Evolutionary conservation across 2,888 invertebrate genomes (phyloP), one percentile per base, ranked within the genome.

Genomic region (Meteorus colon): DNA sequence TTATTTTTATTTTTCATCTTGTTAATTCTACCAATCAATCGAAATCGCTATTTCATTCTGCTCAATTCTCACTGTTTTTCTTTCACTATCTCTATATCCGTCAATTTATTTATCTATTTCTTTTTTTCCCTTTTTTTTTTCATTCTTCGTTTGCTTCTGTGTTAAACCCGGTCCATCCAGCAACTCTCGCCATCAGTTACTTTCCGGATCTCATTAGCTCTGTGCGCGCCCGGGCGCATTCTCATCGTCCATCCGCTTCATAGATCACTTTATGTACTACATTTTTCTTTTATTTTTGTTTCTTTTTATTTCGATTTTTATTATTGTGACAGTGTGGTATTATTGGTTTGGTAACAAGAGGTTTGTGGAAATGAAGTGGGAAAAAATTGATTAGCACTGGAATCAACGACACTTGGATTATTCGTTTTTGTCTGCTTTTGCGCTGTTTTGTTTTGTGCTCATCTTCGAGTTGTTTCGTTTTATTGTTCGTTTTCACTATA

Each of bases 361-460:
- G 77, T 81, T 80, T 78, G 78, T 78, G 76, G 74, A 76, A 78
- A 80, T 79, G 79, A 79, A 80, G 77, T 78, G 77, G 77, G 80
- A 19, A 81, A 81, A 81, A 83, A 82, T 81, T 80, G 81, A 82
- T 82, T 82, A 81, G 70, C 70, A 27, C 55, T 34, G 55, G 67
- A 45, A 74, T 71, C 71, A 71, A 62, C 71, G 24, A n/a, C n/a
- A 16, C 27, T 31, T 73, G 31, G 37, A 48, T 24, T 8, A 24
- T 37, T 67, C 34, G 60, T 69, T 51, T 48, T 62, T 27, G 24
- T 19, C 31, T 41, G 51, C 45, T 5, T 31, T 27, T 41, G 67
- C 24, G 8, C 41, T 12, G 41, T 41, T 41, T 12, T 12, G 8
- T 12, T 41, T 41, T 2, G 41, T 41, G 8, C 12, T 41, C 24